Evolutionary conservation across 2,888 invertebrate species (phyloP).

Genomic region (Brachyopa scutellaris): DNA sequence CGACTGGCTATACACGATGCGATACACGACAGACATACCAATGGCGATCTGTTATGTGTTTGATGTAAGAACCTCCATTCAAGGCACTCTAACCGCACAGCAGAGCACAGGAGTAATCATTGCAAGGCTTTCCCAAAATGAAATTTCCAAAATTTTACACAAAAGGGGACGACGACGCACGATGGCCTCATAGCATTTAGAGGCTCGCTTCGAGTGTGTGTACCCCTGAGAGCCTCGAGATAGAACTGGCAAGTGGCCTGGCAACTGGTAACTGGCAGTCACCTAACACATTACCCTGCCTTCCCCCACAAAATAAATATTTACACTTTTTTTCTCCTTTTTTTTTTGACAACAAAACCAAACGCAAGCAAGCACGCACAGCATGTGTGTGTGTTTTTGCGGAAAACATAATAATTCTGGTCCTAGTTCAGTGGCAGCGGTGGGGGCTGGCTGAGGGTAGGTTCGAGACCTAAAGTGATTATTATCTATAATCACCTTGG

Average conservation of each 20-base stretch:
- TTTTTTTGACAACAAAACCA: slow-evolving; percentile 26
- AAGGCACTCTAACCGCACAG: slow-evolving; percentile 37
- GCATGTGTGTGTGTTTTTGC: slow-evolving; percentile 12
- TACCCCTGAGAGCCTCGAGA: background rate
- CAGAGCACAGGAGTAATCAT: background rate
- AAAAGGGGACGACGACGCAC: slow-evolving; percentile 53
- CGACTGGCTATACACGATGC: background rate
- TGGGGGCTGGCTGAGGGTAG: background rate
- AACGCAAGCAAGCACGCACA: slow-evolving; percentile 22
- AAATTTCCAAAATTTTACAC: slow-evolving; percentile 63
- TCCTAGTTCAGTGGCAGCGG: background rate
- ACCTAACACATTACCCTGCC: slow-evolving; percentile 22
- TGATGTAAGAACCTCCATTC: slow-evolving; percentile 15
- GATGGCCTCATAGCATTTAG: slow-evolving; percentile 41
- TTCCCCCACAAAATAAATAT: background rate
- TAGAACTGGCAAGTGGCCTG: no score
- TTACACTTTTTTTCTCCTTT: background rate
- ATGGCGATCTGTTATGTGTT: slow-evolving; percentile 32
- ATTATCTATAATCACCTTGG: slow-evolving; percentile 70
- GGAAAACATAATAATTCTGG: slow-evolving; percentile 20
- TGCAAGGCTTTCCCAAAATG: slow-evolving; percentile 18
- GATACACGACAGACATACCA: slow-evolving; percentile 35
- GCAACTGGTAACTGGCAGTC: background rate
- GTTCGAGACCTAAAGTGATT: slow-evolving; percentile 55
- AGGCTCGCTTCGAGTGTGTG: slow-evolving; percentile 34